These are phyloP conservation scores for Drosophila macrospina DNA, from an alignment of 2,888 invertebrate genomes.

Conservation along the genomic window DNA sequence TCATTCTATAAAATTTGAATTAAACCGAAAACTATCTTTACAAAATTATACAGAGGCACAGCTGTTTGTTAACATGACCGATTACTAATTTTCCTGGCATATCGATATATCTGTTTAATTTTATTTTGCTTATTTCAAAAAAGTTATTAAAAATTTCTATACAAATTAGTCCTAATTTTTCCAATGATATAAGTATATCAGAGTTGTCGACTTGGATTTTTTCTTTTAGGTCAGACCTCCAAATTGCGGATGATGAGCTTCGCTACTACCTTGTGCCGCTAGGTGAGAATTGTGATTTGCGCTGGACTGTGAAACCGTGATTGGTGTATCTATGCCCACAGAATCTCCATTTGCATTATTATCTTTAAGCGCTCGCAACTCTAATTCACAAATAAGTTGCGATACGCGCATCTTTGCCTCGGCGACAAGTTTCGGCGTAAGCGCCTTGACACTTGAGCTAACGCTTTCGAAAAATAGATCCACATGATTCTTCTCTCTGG, in stretches of 20 bases:
- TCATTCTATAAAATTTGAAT: too few species aligned
- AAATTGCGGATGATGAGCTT: constrained; percentile 27
- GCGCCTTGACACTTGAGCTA: constrained; percentile 73
- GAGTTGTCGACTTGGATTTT: neutral
- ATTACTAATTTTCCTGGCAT: neutral
- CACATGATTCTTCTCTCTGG: constrained; percentile 78
- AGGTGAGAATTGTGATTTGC: too few species aligned
- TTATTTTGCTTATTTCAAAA: constrained; percentile 25
- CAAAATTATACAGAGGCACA: neutral
- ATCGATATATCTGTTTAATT: constrained; percentile 21
- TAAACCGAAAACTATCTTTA: too few species aligned
- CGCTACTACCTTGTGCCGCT: neutral
- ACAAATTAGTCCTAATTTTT: constrained; percentile 19
- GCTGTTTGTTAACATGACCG: constrained; percentile 1
- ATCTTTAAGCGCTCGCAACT: constrained; percentile 64
- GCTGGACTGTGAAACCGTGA: neutral
- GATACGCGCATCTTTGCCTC: constrained; percentile 78
- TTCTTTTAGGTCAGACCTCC: constrained; percentile 34
- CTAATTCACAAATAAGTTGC: constrained; percentile 71
- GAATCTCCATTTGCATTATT: constrained; percentile 32
- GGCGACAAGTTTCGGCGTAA: constrained; percentile 71
- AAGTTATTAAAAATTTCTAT: constrained; percentile 37
- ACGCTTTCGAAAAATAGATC: constrained; percentile 76
- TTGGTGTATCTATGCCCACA: constrained; percentile 10
- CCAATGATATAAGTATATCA: constrained; percentile 16